Evolutionary conservation across 2,797 vertebrate species (phyloP), one percentile per base, ranked within the genome.

Genomic region (Acridotheres tristis): DNA sequence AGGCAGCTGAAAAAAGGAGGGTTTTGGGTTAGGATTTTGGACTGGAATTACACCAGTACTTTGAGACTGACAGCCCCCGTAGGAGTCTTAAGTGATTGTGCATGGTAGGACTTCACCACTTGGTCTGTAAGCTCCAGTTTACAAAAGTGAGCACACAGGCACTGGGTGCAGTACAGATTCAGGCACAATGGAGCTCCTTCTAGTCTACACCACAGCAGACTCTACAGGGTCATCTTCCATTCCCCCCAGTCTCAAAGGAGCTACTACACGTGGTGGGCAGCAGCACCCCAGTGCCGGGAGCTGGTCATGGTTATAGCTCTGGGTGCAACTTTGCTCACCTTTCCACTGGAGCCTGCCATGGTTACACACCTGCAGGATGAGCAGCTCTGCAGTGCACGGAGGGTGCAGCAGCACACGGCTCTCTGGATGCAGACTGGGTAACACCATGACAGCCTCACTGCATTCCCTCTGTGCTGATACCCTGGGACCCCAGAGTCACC

Each of bases 81-180:
- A 25, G n/a, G 19, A 67, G 12, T 38, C 34, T 63, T 48, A 27
- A 71, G 8, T 32, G 57, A 32, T 1, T 73, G 36, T 36, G 27
- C 38, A 32, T 19, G 6, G 21, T 57, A 63, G 53, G 34, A 38
- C 47, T 77, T 72, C 34, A 67, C 38, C 48, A 42, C 16, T 36
- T 10, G 32, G 8, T 40, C 29, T 66, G 45, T 30, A 92, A 81
- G 36, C 15, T 23, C 10, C 51, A 63, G 29, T 10, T 36, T 51
- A 40, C 47, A 38, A 20, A 61, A 77, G 32, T 10, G 10, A 61
- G 25, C 32, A 54, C 32, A 53, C 21, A 40, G 40, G 63, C 5
- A 5, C 17, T 17, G 38, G 9, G 22, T 58, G 13, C 47, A 51
- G 3, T 7, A 67, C 0, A 1, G 67, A 40, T 42, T 47, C 8